Evolutionary conservation across 53 echinoderm and acorn worm species (phyloP), one percentile per base, ranked within the genome.

Genomic region (Holothuria leucospilota): DNA sequence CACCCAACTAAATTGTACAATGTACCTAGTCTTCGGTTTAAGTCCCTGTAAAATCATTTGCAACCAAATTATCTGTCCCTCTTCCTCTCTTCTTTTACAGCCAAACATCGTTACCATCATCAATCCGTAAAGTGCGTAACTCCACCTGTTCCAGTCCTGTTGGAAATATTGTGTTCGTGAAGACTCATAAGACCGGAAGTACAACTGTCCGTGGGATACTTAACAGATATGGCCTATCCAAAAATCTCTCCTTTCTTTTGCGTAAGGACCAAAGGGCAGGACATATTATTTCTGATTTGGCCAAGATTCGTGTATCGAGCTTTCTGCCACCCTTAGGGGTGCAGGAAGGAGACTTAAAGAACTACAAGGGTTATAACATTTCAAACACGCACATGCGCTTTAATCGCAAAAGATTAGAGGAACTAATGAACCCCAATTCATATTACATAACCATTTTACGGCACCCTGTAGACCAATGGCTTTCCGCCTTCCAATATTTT

Each of bases 161-260:
- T 8, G 80, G 80, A 4, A 92, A 92, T 30, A 70, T 92, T 20
- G 78, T 80, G 24, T 92, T 89, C 39, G 74, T 89, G 16, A 92
- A 92, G 62, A 92, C 89, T 5, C 92, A 88, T 72, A 92, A 92
- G 34, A 92, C 92, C 13, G 92, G 90, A 49, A 86, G 92, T 39
- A 92, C 92, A 51, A 92, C 92, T 7, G 4, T 92, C 27, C 56
- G 69, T 12, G 51, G 59, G 29, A 58, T 93, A 9, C 21, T 93
- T 1, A 90, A 93, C 63, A 82, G 90, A 14, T 93, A 65, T 59
- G 93, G 90, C 15, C 78, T 72, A 10, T 62, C 21, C 46, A 51
- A 62, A 2, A 82, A 82, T 15, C 62, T 93, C 10, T 93, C 93
- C 0, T 90, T 93, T 25, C 84, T 82, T 1, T 21, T 86, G 20